phyloP scores from a whole-genome alignment of 2,888 invertebrate genomes.

The Calephelis perditalis region DNA sequence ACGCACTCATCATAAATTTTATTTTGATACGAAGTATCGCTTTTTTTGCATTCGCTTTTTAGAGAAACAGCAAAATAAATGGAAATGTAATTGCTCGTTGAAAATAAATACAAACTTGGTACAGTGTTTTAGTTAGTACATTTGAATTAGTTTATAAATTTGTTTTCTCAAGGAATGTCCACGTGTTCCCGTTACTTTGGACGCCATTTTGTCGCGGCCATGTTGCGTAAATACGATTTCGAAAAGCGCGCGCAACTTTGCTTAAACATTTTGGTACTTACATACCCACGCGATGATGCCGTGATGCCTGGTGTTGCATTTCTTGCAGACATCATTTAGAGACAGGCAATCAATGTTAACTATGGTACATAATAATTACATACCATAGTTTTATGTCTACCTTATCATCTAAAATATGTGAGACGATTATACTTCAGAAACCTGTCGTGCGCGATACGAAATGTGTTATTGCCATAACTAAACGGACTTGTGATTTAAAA shows the following conservation, averaged over 20 bases:
- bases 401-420: no score
- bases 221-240: slow-evolving; percentile 33
- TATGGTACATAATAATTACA: no score
- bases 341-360: no score
- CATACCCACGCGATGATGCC: no score
- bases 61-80: slow-evolving; percentile 60
- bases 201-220: slow-evolving; percentile 41
- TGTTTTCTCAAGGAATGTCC: slow-evolving; percentile 65
- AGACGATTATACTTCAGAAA: no score
- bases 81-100: slow-evolving; percentile 39
- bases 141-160: slow-evolving; percentile 40
- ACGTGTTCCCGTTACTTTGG: slow-evolving; percentile 48
- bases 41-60: slow-evolving; percentile 53
- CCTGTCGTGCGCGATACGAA: no score
- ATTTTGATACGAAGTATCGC: slow-evolving; percentile 44
- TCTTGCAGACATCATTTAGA: no score
- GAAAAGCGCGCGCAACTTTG: slow-evolving; percentile 25
- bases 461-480: no score
- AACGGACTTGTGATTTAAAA: no score
- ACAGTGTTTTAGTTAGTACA: slow-evolving; percentile 38
- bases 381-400: no score
- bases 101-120: slow-evolving; percentile 42
- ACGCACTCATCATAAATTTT: slow-evolving; percentile 69
- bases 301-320: no score
- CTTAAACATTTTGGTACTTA: neutral